phyloP scores from a whole-genome alignment of 2,888 invertebrate genomes.

The Drosophila setosimentum region DNA sequence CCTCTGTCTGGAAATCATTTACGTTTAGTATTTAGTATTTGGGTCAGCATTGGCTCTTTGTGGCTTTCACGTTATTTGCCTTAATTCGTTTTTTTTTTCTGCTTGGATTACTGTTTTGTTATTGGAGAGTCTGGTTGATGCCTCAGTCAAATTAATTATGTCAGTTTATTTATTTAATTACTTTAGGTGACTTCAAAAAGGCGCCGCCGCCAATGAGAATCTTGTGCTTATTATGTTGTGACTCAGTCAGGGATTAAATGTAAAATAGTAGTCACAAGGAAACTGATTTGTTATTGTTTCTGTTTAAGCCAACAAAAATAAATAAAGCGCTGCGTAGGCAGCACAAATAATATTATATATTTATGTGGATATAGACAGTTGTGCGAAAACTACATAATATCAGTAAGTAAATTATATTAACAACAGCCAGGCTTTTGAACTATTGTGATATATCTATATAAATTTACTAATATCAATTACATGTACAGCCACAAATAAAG shows the following conservation, averaged over 20 bases:
- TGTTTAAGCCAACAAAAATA: neutral
- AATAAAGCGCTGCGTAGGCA: conserved; percentile 10
- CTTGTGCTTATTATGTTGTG: conserved; percentile 72
- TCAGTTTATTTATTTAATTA: conserved; percentile 81
- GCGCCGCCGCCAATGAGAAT: conserved; percentile 28
- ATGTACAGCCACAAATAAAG: neutral
- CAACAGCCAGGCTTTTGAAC: neutral
- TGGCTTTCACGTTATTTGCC: conserved; percentile 34
- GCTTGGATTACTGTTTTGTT: conserved; percentile 34
- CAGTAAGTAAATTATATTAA: neutral
- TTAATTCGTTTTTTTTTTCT: conserved; percentile 28
- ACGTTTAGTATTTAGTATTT: conserved; percentile 60
- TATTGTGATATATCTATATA: neutral
- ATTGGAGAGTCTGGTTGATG: conserved; percentile 40
- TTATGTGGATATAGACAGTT: neutral
- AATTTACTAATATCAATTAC: neutral
- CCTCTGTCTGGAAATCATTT: conserved; percentile 62
- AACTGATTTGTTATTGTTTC: conserved; percentile 6
- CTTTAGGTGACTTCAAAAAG: conserved; percentile 60
- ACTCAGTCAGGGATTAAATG: conserved; percentile 68
- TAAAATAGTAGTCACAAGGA: conserved; percentile 22
- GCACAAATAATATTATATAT: neutral
- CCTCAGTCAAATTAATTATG: conserved; percentile 74
- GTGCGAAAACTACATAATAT: neutral
- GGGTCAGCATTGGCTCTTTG: conserved; percentile 63